phyloP scores from a whole-genome alignment of 2,888 invertebrate species.

The Luffia ferchaultella region DNA sequence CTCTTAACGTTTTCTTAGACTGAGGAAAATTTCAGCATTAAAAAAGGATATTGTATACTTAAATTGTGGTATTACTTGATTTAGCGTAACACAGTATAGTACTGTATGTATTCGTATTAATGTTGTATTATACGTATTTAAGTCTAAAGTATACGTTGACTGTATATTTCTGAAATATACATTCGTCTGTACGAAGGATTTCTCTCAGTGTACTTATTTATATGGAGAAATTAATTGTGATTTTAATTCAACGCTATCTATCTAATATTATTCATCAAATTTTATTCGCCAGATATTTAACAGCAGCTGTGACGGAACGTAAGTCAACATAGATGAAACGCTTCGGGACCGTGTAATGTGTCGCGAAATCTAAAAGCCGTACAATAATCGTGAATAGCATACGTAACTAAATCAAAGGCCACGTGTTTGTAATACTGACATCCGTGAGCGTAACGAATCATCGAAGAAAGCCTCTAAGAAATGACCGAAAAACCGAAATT shows the following conservation, averaged over 20 bases:
- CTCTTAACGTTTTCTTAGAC: too few relatives aligned
- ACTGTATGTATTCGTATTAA: neutral
- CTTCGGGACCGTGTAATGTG: slow-evolving; percentile 53
- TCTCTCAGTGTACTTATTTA: too few relatives aligned
- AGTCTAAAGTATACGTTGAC: neutral
- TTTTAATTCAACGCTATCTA: too few relatives aligned
- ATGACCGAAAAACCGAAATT: slow-evolving; percentile 68
- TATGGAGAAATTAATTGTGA: too few relatives aligned
- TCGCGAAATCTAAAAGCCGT: slow-evolving; percentile 59
- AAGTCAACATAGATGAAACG: slow-evolving; percentile 67
- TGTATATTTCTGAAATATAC: neutral
- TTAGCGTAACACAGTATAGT: too few relatives aligned
- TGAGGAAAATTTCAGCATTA: too few relatives aligned
- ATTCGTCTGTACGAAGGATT: neutral
- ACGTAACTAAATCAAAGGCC: slow-evolving; percentile 49
- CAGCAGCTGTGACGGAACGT: slow-evolving; percentile 64
- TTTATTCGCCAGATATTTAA: neutral
- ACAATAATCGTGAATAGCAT: slow-evolving; percentile 37
- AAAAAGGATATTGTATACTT: too few relatives aligned
- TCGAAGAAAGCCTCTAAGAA: slow-evolving; percentile 63
- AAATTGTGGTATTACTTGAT: too few relatives aligned
- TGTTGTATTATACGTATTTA: neutral
- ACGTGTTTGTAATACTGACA: slow-evolving; percentile 63
- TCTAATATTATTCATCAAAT: neutral
- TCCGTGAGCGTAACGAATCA: slow-evolving; percentile 53